These are phyloP conservation scores for Marisa cornuarietis DNA, from an alignment of 1,140 invertebrate species.

Conservation along the genomic window DNA sequence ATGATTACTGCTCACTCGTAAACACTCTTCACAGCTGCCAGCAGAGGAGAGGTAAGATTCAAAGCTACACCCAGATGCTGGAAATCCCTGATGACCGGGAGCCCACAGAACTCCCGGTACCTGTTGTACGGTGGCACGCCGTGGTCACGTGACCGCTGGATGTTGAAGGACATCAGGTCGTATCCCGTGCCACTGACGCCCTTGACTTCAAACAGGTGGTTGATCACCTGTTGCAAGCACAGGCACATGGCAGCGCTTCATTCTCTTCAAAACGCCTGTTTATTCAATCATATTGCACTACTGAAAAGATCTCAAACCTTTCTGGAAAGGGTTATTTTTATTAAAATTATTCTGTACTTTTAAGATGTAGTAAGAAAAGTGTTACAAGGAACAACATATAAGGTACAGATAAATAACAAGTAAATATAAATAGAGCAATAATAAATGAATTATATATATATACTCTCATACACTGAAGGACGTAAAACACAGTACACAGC, in stretches of 20 bases:
- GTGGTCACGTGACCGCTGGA: conserved; percentile 83
- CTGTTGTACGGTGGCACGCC: conserved; percentile 72
- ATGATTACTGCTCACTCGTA: not conserved
- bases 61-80: not conserved
- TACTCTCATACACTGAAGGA: too few species aligned
- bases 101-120: conserved; percentile 26
- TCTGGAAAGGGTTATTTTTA: too few species aligned
- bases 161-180: conserved; percentile 69
- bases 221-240: not conserved
- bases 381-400: too few species aligned
- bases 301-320: too few species aligned
- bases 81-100: conserved; percentile 51
- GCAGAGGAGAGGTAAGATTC: not conserved
- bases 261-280: not conserved
- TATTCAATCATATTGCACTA: not conserved
- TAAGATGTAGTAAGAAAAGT: too few species aligned
- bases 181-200: not conserved
- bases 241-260: not conserved
- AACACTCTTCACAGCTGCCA: not conserved
- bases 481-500: too few species aligned
- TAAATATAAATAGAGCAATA: too few species aligned
- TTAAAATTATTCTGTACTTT: not conserved
- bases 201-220: conserved; percentile 7
- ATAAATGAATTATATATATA: too few species aligned
- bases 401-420: too few species aligned